phyloP scores from a whole-genome alignment of 2,797 vertebrate genomes.

The Eurystomus glaucurus region DNA sequence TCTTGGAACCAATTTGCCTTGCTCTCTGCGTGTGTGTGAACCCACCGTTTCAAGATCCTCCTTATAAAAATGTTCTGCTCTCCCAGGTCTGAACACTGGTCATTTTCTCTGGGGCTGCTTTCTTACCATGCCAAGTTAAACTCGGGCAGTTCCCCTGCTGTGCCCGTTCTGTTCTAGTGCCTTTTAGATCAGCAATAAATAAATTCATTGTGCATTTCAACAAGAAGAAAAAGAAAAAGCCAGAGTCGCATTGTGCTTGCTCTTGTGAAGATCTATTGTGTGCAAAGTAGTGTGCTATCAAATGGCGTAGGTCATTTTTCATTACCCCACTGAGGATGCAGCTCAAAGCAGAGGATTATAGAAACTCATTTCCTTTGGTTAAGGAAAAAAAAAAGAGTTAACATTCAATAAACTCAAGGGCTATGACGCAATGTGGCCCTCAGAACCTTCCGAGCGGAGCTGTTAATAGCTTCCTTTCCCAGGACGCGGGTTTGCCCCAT shows the following conservation, averaged over 20 bases:
- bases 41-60: slow-evolving; percentile 40
- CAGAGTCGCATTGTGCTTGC: not conserved
- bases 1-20: slow-evolving; percentile 26
- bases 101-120: slow-evolving; percentile 48
- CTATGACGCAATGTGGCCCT: slow-evolving; percentile 68
- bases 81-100: not conserved
- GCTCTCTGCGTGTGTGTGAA: not conserved
- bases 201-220: slow-evolving; percentile 59
- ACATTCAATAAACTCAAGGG: slow-evolving; percentile 72
- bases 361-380: slow-evolving; percentile 82
- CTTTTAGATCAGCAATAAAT: slow-evolving; percentile 64
- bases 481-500: slow-evolving; percentile 61
- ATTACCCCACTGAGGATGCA: slow-evolving; percentile 70
- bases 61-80: slow-evolving; percentile 33
- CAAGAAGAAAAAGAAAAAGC: slow-evolving; percentile 10
- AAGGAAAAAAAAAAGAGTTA: slow-evolving; percentile 68
- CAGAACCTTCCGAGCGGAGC: slow-evolving; percentile 71
- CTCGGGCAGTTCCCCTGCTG: slow-evolving; percentile 11
- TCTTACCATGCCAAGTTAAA: slow-evolving; percentile 48
- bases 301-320: slow-evolving; percentile 74
- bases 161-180: slow-evolving; percentile 45
- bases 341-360: slow-evolving; percentile 78
- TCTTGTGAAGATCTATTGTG: slow-evolving; percentile 72
- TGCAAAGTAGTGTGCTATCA: slow-evolving; percentile 64
- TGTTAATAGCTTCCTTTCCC: slow-evolving; percentile 85